Evolutionary conservation across 2,888 invertebrate species (phyloP), one percentile per base, ranked within the genome.

Genomic region (Nyleta sp.): DNA sequence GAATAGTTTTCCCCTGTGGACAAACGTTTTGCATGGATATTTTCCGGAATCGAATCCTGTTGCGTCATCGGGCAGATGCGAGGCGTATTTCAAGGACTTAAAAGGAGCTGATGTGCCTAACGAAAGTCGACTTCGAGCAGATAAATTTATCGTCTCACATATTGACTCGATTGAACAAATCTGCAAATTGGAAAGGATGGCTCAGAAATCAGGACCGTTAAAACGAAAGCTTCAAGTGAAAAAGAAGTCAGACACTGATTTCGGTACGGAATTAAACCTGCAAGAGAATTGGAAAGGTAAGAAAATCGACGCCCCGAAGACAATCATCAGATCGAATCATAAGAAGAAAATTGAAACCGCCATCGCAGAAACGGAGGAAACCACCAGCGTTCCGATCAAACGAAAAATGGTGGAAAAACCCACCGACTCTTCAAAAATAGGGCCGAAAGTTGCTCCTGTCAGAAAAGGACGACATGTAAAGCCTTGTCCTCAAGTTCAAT

Each of bases 101-200:
- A 68, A 75, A 28, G 5, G 17, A 11, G n/a, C 42, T 0, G 57
- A 68, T 35, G 24, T 64, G 17, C 10, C 44, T 1, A 15, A 38
- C 20, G 24, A 60, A 13, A 15, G 42, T 17, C 55, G 60, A 22
- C 17, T 72, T 18, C 71, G 77, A 15, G 40, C 31, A 11, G 71
- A 72, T 31, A 77, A 77, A 50, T 77, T 77, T 46, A 20, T 72
- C 13, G 57, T 52, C 10, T 50, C 50, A 17, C 71, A 77, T 44
- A 65, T 77, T 4, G 52, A 42, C 15, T 72, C 65, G 2, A 67
- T 77, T 2, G 72, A 72, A 59, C 59, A 40, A 13, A 10, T 52
- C 17, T 60, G 46, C 22, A 75, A 75, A 38, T 50, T 70, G 11
- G 75, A 75, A 68, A 6, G 20, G 18, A 38, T 42, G 7, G 40